Percentiles rank a stretch among this genome's conserved stretches.
Evolutionary conservation across 2,113 vertebrate species (phyloP).

Genomic region (Psammodynastes pulverulentus): DNA sequence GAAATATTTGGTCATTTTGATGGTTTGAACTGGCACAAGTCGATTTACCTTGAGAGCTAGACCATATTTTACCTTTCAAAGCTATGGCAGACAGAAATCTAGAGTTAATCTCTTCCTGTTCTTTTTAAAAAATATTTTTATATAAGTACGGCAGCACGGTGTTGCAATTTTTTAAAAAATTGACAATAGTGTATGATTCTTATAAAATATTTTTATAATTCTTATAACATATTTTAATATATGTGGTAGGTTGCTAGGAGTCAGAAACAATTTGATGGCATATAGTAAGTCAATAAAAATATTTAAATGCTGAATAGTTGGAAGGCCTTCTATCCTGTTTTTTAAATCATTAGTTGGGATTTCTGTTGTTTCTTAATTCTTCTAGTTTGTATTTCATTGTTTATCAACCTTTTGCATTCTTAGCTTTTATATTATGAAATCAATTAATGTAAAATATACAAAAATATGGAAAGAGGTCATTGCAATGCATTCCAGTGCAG

Average conservation of each 20-base stretch:
- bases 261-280: background rate
- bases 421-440: background rate
- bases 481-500: background rate
- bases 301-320: background rate
- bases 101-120: background rate
- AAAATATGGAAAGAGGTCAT: background rate
- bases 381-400: background rate
- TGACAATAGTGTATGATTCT: background rate
- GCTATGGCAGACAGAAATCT: background rate
- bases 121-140: background rate
- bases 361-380: background rate
- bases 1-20: background rate
- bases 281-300: background rate
- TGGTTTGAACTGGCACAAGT: background rate
- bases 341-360: background rate
- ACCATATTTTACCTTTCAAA: background rate
- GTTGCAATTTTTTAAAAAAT: background rate
- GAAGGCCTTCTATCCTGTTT: background rate
- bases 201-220: background rate
- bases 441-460: background rate
- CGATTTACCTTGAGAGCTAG: background rate
- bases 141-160: background rate
- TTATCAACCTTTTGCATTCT: background rate
- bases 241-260: background rate
- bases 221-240: background rate